Evolutionary conservation across 2,113 vertebrate species (phyloP).

Genomic region (Redunca redunca): DNA sequence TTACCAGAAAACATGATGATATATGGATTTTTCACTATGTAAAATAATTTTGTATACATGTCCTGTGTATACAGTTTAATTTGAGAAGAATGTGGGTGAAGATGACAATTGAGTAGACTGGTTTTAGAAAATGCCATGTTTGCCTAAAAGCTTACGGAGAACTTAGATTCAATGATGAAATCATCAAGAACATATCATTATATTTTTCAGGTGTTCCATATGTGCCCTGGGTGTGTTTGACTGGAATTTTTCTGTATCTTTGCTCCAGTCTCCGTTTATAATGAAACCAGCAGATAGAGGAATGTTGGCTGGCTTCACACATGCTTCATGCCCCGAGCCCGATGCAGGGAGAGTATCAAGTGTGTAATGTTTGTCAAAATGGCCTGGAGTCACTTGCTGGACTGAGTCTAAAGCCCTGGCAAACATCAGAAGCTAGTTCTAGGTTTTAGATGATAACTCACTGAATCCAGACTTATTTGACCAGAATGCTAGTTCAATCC

Average conservation of each 20-base stretch:
- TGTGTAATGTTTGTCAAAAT: conserved; percentile 73
- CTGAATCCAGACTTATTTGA: neutral
- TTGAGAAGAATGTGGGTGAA: conserved; percentile 1
- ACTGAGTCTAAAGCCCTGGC: conserved; percentile 68
- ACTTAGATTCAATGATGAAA: conserved; percentile 64
- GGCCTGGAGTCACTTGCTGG: conserved; percentile 70
- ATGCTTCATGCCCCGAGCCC: conserved; percentile 54
- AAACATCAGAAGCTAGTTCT: conserved; percentile 49
- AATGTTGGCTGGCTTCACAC: conserved; percentile 71
- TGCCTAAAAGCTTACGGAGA: conserved; percentile 22
- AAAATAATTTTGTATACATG: neutral
- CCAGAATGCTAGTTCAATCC: neutral
- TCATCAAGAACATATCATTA: conserved; percentile 69
- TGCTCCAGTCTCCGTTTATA: conserved; percentile 53
- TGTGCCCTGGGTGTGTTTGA: conserved; percentile 59
- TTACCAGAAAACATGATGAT: neutral
- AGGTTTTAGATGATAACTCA: conserved; percentile 54
- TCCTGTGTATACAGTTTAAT: neutral
- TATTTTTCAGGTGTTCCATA: conserved; percentile 73
- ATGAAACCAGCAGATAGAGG: conserved; percentile 74
- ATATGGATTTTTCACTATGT: neutral
- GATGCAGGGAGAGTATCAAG: conserved; percentile 49
- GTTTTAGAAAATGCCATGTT: conserved; percentile 29
- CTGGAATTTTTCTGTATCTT: conserved; percentile 71
- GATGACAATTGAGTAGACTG: neutral